Percentiles rank a stretch among this genome's conserved stretches.
phyloP scores from a whole-genome alignment of 1,140 invertebrate species.

The Microplitis mediator region DNA sequence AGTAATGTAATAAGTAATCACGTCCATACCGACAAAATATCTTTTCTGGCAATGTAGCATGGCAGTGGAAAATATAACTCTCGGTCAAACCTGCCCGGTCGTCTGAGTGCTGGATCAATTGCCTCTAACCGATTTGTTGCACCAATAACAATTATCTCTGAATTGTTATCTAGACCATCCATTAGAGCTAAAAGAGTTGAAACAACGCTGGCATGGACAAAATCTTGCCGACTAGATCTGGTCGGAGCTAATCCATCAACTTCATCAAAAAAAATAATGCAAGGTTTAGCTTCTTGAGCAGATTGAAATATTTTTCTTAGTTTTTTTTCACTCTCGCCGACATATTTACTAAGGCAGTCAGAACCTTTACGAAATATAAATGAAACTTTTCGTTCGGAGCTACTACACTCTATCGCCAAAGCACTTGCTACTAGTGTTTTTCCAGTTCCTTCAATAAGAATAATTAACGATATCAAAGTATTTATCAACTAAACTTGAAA shows the following conservation, averaged over 20 bases:
- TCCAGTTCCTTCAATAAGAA: constrained; percentile 58
- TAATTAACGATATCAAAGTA: not conserved
- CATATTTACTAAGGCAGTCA: constrained; percentile 64
- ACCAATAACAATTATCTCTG: constrained; percentile 75
- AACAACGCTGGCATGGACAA: constrained; percentile 68
- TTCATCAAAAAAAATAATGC: constrained; percentile 80
- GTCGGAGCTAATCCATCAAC: constrained; percentile 75
- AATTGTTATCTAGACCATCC: constrained; percentile 71
- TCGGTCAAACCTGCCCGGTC: constrained; percentile 73
- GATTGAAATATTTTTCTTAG: constrained; percentile 60
- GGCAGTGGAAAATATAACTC: constrained; percentile 61
- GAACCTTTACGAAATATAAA: constrained; percentile 65
- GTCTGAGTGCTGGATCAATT: constrained; percentile 74
- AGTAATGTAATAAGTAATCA: too few relatives aligned
- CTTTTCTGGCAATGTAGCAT: constrained; percentile 53
- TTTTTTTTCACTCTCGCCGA: constrained; percentile 65
- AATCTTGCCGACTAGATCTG: constrained; percentile 69
- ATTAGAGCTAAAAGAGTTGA: constrained; percentile 73
- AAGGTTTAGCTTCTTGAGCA: constrained; percentile 72
- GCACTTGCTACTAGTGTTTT: constrained; percentile 65
- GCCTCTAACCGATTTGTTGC: constrained; percentile 77
- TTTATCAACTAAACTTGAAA: not conserved
- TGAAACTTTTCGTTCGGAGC: constrained; percentile 60
- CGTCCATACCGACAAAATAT: constrained; percentile 64
- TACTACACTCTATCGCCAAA: constrained; percentile 62